Conservation (phyloP, 2,113 vertebrate species). For the Pachycephala philippinensis region DNA sequence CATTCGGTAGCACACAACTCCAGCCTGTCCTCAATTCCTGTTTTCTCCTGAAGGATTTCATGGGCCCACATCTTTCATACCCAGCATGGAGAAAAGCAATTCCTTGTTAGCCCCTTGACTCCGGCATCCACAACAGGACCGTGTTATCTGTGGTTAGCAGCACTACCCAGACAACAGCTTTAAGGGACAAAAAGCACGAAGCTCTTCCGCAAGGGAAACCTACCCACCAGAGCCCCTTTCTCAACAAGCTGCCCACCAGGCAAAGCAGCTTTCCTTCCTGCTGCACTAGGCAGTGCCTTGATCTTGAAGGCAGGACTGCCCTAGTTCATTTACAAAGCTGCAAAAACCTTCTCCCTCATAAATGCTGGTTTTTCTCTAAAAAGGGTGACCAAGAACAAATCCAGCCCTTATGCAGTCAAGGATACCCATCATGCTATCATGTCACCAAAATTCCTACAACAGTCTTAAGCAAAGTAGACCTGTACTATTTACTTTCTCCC, state of each 20-base stretch:
- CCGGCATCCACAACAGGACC: accelerated
- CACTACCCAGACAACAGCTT: too few relatives aligned
- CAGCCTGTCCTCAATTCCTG: not conserved
- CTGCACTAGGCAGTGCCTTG: accelerated
- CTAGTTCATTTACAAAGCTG: not conserved
- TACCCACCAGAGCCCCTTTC: accelerated
- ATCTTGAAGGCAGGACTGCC: not conserved
- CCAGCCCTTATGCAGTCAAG: accelerated
- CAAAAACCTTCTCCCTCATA: not conserved
- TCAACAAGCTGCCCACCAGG: not conserved
- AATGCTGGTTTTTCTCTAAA: not conserved
- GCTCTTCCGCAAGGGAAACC: not conserved
- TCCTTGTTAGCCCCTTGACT: not conserved
- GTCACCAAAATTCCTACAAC: not conserved
- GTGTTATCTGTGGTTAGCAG: not conserved
- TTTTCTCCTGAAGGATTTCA: not conserved
- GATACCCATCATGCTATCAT: accelerated
- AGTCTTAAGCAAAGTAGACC: not conserved
- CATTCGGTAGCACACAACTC: not conserved
- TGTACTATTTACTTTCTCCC: not conserved
- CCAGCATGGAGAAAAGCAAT: not conserved
- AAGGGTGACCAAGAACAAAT: not conserved
- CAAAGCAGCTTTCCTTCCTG: not conserved
- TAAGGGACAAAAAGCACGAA: accelerated
- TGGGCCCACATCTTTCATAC: accelerated